phyloP scores from a whole-genome alignment of 2,113 vertebrate species.

The Pluvianellus socialis region DNA sequence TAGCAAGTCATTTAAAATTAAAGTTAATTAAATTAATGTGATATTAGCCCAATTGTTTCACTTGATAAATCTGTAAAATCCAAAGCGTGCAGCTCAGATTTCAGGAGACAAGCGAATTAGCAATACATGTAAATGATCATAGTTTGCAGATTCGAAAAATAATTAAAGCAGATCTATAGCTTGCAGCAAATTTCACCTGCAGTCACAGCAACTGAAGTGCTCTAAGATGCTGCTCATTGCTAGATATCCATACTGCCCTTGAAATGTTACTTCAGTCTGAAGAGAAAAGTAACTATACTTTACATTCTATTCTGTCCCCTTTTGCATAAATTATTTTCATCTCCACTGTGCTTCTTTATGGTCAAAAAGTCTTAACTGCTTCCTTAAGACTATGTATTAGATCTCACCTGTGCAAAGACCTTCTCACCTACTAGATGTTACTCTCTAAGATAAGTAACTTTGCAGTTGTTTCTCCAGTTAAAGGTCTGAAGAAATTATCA shows the following conservation, averaged over 20 bases:
- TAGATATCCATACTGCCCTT: background rate
- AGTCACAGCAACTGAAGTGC: background rate
- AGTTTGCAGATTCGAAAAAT: conserved; percentile 8
- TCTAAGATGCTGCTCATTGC: background rate
- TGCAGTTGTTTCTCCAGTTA: background rate
- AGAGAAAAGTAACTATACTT: background rate
- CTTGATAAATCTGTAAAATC: conserved; percentile 29
- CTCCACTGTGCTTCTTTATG: background rate
- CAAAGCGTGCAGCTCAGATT: background rate
- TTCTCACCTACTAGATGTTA: background rate
- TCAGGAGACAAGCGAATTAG: conserved; percentile 25
- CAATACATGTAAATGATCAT: background rate
- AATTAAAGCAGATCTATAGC: background rate
- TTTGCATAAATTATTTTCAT: background rate
- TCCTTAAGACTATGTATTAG: background rate
- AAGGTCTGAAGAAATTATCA: background rate
- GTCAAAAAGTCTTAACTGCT: background rate
- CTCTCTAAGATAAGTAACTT: background rate
- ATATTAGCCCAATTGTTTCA: conserved; percentile 51
- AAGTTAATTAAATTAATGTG: conserved; percentile 51
- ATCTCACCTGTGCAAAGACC: background rate
- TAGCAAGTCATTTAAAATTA: conserved; percentile 28
- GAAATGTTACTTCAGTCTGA: background rate
- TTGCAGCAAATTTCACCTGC: background rate
- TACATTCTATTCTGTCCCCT: background rate